Percentiles rank a stretch among this genome's conserved stretches.
Conservation (phyloP, 2,888 invertebrate genomes). For the Macropis europaea region DNA sequence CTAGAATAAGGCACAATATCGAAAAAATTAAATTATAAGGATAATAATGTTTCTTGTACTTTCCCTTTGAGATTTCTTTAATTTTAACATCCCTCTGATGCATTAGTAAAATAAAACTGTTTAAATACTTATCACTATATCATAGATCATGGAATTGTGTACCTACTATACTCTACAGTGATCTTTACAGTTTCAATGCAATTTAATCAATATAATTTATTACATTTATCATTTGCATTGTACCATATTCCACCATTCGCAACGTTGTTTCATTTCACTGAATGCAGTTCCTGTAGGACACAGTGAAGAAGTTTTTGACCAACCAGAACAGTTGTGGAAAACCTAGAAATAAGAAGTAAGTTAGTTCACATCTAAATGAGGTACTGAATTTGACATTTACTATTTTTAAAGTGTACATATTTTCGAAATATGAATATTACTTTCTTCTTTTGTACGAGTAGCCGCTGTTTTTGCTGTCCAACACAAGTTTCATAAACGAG, state of each 20-base stretch:
- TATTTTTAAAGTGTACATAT: background rate
- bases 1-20: background rate
- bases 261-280: constrained; percentile 90
- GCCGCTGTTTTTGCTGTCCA: too few species aligned
- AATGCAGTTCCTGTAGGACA: constrained; percentile 92
- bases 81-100: too few species aligned
- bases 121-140: background rate
- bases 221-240: constrained; percentile 28
- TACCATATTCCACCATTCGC: constrained; percentile 95
- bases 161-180: background rate
- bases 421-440: background rate
- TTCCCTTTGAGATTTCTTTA: too few species aligned
- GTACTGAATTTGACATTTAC: background rate
- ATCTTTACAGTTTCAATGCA: background rate
- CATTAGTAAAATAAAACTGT: background rate
- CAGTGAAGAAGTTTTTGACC: constrained; percentile 88
- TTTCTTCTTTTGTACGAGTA: too few species aligned
- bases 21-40: background rate
- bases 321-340: constrained; percentile 92
- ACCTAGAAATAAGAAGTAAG: constrained; percentile 82
- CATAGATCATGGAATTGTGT: background rate
- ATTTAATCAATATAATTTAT: constrained; percentile 7
- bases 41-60: too few species aligned
- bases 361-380: too few species aligned
- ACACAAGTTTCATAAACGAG: too few species aligned